A percentile compares a stretch with the other conserved stretches of the same genome.
These are phyloP conservation scores for Apamea anceps DNA, from an alignment of 2,888 invertebrate species.

Conservation along the genomic window DNA sequence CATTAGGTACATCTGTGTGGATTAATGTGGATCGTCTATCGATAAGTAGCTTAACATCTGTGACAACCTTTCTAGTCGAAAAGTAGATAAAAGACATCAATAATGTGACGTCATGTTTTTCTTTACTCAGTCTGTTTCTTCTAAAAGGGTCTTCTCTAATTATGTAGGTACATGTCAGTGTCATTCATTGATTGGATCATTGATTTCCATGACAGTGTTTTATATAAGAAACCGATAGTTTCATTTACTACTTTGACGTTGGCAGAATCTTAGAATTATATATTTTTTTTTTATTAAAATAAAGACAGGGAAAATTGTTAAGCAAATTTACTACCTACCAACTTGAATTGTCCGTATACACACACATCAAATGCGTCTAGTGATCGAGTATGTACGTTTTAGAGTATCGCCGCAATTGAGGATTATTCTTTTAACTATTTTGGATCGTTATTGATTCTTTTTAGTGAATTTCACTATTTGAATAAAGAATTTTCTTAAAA, in stretches of 20 bases:
- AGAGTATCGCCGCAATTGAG: too few species aligned
- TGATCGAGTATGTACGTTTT: too few species aligned
- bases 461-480: too few species aligned
- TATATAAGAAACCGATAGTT: neutral
- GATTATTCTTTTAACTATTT: too few species aligned
- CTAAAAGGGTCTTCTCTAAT: neutral
- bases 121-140: neutral
- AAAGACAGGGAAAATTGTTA: too few species aligned
- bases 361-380: too few species aligned
- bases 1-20: neutral
- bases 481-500: too few species aligned
- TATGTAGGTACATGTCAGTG: too few species aligned
- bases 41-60: neutral
- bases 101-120: constrained; percentile 17
- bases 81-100: neutral
- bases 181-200: too few species aligned
- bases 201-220: neutral
- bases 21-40: neutral
- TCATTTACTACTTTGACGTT: neutral
- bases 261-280: neutral
- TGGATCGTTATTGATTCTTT: too few species aligned
- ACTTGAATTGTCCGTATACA: too few species aligned
- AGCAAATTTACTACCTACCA: neutral
- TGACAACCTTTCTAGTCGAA: neutral
- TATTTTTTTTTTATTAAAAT: too few species aligned